These are phyloP conservation scores for Tipula confusa DNA, from an alignment of 2,888 invertebrate genomes.

Conservation along the genomic window DNA sequence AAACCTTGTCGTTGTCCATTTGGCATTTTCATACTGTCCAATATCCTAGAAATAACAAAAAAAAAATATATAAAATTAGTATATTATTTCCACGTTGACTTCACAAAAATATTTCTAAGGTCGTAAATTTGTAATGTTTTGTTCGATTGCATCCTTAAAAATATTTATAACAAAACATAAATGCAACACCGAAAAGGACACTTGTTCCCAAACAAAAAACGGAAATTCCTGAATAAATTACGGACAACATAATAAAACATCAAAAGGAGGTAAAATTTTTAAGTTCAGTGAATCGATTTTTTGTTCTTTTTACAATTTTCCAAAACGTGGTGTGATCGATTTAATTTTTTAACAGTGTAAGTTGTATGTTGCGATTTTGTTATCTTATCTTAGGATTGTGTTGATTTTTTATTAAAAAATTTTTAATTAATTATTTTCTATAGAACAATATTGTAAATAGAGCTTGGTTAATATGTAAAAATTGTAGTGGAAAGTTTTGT, in stretches of 20 bases:
- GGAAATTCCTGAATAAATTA: constrained; percentile 34
- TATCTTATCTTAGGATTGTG: neutral
- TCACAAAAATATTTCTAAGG: neutral
- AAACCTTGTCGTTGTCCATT: constrained; percentile 73
- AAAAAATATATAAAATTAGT: neutral
- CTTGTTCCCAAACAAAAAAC: constrained; percentile 26
- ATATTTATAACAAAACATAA: too few relatives aligned
- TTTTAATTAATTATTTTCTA: neutral
- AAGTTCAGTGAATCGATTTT: neutral
- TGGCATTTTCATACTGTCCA: constrained; percentile 79
- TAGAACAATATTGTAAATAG: neutral
- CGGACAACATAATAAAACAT: neutral
- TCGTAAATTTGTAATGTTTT: neutral
- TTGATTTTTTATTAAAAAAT: neutral
- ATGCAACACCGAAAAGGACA: too few relatives aligned
- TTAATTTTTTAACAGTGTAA: neutral
- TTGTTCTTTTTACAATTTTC: neutral
- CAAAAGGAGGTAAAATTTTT: neutral
- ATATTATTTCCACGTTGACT: neutral
- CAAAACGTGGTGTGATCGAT: neutral
- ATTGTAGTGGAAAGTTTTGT: neutral
- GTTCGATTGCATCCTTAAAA: neutral
- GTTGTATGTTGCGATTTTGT: neutral
- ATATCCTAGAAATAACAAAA: constrained; percentile 56
- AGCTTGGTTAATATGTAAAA: neutral